Conservation (phyloP, 2,888 invertebrate species). For the Drosophila hawaiiensis region DNA sequence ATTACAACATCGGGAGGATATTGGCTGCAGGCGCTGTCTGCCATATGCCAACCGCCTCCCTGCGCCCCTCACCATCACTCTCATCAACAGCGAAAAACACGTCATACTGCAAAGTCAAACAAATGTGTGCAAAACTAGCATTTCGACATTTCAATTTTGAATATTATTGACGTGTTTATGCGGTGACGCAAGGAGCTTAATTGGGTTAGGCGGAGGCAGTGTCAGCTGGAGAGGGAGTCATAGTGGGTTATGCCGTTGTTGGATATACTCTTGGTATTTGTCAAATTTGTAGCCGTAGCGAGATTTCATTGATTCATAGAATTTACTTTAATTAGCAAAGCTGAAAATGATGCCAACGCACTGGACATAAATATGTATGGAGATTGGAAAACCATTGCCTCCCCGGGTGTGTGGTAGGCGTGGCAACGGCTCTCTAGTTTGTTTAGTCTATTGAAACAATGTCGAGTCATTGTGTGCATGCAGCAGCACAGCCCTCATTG, state of each 20-base stretch:
- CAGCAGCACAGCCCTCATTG: conserved; percentile 12
- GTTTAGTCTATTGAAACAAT: conserved; percentile 68
- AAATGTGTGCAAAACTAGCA: conserved; percentile 77
- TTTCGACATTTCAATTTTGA: conserved; percentile 77
- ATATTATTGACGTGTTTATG: conserved; percentile 77
- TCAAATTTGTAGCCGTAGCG: conserved; percentile 31
- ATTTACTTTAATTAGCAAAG: conserved; percentile 75
- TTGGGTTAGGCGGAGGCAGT: neutral
- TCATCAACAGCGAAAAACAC: neutral
- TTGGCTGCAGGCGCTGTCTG: conserved; percentile 16
- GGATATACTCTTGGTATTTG: conserved; percentile 24
- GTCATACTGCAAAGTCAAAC: conserved; percentile 48
- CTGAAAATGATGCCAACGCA: conserved; percentile 40
- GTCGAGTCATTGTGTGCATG: conserved; percentile 56
- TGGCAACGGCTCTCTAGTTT: conserved; percentile 30
- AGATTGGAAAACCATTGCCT: neutral
- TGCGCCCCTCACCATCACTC: neutral
- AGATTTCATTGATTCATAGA: conserved; percentile 63
- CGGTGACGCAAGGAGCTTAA: conserved; percentile 1
- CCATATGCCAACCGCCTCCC: neutral
- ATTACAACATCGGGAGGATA: conserved; percentile 32
- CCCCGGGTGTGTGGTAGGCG: neutral
- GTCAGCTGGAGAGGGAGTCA: neutral
- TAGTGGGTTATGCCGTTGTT: neutral
- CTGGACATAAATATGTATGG: conserved; percentile 13